Base-by-base conservation (phyloP, 1,140 invertebrate genomes). In the Drosophila mauritiana region DNA sequence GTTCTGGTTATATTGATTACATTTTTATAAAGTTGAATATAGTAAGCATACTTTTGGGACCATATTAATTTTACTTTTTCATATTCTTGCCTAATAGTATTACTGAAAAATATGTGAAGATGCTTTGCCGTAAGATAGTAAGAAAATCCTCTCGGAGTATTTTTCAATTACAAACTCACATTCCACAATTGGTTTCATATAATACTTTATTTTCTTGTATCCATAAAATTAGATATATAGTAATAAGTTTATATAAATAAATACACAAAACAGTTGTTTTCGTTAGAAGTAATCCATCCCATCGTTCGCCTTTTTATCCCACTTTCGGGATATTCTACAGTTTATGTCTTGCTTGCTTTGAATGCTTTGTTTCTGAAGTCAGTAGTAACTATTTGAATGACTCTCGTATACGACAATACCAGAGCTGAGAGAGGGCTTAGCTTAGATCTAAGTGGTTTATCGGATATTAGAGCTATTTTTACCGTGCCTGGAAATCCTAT, bases 171-270 rank as follows among this genome's bases (percentile, higher is more conserved):
- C 11, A 27, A 27, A 13, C 12, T 31, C n/a, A 31, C 4, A 0
- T n/a, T 5, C 1, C 11, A 1, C 6, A 13, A 37, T 79, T 89
- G 80, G 85, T 89, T 88, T 86, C 79, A 88, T 82, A 75, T 86
- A 86, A 86, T 86, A 86, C 82, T 86, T 86, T 86, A 86, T 88
- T 86, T 73, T 75, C 39, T 82, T 59, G 68, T 68, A 78, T 85
- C 52, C 73, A 78, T 86, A 64, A 78, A 86, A 68, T 76, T 85
- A 80, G 61, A 81, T 77, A 48, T 48, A 84, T 67, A 67, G 53
- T 75, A 59, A 69, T 57, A 73, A 65, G 39, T 61, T 80, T 48
- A 69, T 58, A 73, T 82, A 88, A 88, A 85, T 82, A 82, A 88
- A 85, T 78, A 85, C 67, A 80, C 67, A 68, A 72, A 78, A 75